These are phyloP conservation scores for Rhinogobio ventralis DNA, from an alignment of 2,797 vertebrate species.

Conservation along the genomic window DNA sequence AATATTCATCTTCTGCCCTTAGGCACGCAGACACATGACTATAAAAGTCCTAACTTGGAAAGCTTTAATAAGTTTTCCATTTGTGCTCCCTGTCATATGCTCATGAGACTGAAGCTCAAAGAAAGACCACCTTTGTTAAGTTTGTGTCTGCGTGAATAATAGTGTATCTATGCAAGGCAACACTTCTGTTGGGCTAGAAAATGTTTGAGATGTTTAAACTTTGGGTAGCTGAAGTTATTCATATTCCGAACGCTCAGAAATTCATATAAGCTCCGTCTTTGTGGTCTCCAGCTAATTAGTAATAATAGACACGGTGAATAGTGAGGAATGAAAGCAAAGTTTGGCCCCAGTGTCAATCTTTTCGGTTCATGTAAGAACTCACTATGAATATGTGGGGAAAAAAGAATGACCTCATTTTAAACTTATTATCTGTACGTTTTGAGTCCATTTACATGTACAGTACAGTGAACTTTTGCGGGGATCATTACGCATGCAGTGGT, in stretches of 20 bases:
- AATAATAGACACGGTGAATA: background rate
- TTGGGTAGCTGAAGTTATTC: slow-evolving; percentile 13
- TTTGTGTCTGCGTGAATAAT: slow-evolving; percentile 22
- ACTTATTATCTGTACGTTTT: background rate
- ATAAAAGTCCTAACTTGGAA: slow-evolving; percentile 7
- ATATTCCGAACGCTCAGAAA: background rate
- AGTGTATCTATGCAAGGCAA: background rate
- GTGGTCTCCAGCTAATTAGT: slow-evolving; percentile 16
- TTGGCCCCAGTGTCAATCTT: background rate
- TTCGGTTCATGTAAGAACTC: background rate
- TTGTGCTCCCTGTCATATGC: background rate
- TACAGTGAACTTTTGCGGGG: background rate
- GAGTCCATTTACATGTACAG: background rate
- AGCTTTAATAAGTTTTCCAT: slow-evolving; percentile 21
- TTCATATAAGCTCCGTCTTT: background rate
- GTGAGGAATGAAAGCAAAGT: background rate
- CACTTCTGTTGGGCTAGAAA: slow-evolving; percentile 10
- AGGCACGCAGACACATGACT: slow-evolving; percentile 41
- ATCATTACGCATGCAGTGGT: background rate
- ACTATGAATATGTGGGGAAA: background rate
- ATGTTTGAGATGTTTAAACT: slow-evolving; percentile 15
- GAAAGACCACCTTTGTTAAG: slow-evolving; percentile 22
- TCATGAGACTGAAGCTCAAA: slow-evolving; percentile 4
- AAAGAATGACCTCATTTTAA: background rate
- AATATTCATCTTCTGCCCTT: slow-evolving; percentile 15